Conservation (phyloP, 1,140 invertebrate genomes). For the Argopecten irradians region DNA sequence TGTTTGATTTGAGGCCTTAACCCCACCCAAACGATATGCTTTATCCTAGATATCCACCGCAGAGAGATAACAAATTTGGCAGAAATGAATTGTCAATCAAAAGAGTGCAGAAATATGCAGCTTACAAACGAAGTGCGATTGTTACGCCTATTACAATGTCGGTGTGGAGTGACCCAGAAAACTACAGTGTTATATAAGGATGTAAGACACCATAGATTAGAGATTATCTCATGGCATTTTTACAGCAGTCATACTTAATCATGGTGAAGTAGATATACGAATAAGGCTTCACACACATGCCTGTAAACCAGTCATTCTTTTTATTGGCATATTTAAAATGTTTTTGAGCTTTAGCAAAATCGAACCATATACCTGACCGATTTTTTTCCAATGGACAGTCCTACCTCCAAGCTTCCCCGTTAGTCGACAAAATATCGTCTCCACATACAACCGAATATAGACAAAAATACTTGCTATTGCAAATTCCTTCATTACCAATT, state of each 20-base stretch:
- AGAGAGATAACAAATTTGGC: background rate
- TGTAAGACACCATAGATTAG: background rate
- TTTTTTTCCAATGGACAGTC: too few relatives aligned
- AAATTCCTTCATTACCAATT: too few relatives aligned
- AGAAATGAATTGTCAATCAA: slow-evolving; percentile 18
- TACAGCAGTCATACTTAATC: background rate
- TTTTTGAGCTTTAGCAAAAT: too few relatives aligned
- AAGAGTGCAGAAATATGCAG: background rate
- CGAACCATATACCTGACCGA: too few relatives aligned
- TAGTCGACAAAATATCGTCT: too few relatives aligned
- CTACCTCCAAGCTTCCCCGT: too few relatives aligned
- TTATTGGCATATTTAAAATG: too few relatives aligned
- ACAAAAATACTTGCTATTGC: too few relatives aligned
- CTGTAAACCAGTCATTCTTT: too few relatives aligned
- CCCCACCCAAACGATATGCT: background rate
- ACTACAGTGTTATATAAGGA: background rate
- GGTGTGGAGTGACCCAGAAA: background rate
- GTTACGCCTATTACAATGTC: background rate
- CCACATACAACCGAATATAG: too few relatives aligned
- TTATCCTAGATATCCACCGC: background rate
- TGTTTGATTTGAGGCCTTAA: background rate
- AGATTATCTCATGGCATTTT: background rate
- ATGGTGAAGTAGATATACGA: background rate
- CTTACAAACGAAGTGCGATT: background rate
- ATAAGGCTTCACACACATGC: too few relatives aligned